Evolutionary conservation across 2,888 invertebrate species (phyloP).

Genomic region (Chesias legatella): DNA sequence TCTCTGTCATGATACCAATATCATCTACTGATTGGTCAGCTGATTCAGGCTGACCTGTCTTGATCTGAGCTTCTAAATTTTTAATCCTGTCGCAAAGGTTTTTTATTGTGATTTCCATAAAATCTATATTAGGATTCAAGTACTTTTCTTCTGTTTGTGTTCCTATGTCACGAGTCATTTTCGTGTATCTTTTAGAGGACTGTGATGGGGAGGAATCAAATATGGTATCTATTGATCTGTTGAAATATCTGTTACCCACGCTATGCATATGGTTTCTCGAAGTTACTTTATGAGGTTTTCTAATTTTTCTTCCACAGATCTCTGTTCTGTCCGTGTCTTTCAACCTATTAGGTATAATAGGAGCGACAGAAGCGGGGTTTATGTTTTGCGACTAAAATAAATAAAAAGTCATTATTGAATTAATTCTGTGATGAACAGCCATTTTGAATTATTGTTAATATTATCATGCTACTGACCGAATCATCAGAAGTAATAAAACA

Average conservation of each 20-base stretch:
- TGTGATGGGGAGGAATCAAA: background rate
- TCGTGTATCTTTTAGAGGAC: slow-evolving; percentile 4
- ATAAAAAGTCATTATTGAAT: too few species aligned
- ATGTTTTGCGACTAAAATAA: slow-evolving; percentile 2
- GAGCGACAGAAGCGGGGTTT: background rate
- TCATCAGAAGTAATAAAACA: slow-evolving; percentile 33
- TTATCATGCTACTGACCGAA: slow-evolving; percentile 27
- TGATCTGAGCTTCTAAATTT: slow-evolving; percentile 35
- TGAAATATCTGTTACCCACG: too few species aligned
- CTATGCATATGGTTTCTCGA: background rate
- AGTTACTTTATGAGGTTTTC: background rate
- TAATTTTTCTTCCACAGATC: background rate
- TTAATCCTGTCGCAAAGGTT: slow-evolving; percentile 36
- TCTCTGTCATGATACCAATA: slow-evolving; percentile 12
- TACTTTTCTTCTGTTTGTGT: slow-evolving; percentile 42
- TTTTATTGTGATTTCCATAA: slow-evolving; percentile 39
- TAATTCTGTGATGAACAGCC: too few species aligned
- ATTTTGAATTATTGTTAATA: too few species aligned
- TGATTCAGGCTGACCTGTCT: slow-evolving; percentile 15
- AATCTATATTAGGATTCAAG: slow-evolving; percentile 32
- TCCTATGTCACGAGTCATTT: slow-evolving; percentile 31
- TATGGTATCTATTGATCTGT: too few species aligned
- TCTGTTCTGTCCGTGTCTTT: background rate
- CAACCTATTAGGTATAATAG: slow-evolving; percentile 1
- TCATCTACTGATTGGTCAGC: slow-evolving; percentile 8